Evolutionary conservation across 2,113 vertebrate species (phyloP).

Genomic region (Brachyistius frenatus): DNA sequence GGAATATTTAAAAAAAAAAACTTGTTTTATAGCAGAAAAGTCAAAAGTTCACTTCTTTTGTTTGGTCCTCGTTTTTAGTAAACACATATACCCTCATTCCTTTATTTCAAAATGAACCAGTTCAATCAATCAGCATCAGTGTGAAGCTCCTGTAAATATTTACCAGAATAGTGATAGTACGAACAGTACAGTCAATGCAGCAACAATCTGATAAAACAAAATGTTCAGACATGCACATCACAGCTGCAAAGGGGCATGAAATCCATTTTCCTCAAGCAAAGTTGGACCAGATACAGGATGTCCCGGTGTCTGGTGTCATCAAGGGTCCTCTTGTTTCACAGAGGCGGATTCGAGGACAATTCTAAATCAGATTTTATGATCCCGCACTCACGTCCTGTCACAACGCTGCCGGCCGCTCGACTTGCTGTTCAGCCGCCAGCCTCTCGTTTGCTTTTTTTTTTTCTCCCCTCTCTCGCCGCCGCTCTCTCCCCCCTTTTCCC

Average conservation of each 20-base stretch:
- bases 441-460: neutral
- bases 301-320: conserved; percentile 26
- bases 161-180: neutral
- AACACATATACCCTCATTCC: too few relatives aligned
- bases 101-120: too few relatives aligned
- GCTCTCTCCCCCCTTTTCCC: too few relatives aligned
- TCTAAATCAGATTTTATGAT: conserved; percentile 31
- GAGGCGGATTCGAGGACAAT: conserved; percentile 4
- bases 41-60: too few relatives aligned
- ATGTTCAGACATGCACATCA: conserved; percentile 8
- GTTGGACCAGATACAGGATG: conserved; percentile 13
- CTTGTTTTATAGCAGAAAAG: too few relatives aligned
- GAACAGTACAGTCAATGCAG: conserved; percentile 1
- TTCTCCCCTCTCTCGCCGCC: neutral
- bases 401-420: neutral
- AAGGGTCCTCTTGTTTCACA: conserved; percentile 50
- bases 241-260: conserved; percentile 52
- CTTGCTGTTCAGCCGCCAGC: neutral
- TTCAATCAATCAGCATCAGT: neutral
- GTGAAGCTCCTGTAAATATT: neutral
- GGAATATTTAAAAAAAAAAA: too few relatives aligned
- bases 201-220: neutral
- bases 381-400: conserved; percentile 4
- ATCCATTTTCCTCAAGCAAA: conserved; percentile 49
- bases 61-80: too few relatives aligned